A percentile compares a stretch with the other conserved stretches of the same genome.
Evolutionary conservation across 2,113 vertebrate genomes (phyloP).

Genomic region (Podocnemis expansa): DNA sequence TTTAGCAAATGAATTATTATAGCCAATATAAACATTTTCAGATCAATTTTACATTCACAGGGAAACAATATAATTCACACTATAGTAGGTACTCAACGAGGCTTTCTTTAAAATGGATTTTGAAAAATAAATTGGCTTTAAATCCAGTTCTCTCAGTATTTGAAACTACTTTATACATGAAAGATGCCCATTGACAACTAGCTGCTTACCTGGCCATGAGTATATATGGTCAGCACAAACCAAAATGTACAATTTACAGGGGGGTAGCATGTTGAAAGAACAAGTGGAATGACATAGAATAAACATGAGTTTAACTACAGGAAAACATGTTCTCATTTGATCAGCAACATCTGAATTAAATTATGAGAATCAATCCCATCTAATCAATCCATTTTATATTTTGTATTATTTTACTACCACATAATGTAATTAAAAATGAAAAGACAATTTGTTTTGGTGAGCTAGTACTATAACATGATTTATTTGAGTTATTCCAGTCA

Average conservation of each 20-base stretch:
- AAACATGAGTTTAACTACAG: conserved; percentile 46
- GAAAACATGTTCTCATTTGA: conserved; percentile 39
- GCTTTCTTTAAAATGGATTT: neutral
- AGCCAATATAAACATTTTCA: neutral
- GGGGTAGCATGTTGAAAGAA: neutral
- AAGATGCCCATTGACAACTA: conserved; percentile 66
- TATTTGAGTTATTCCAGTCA: neutral
- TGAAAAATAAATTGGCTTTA: conserved; percentile 3
- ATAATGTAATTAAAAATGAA: conserved; percentile 19
- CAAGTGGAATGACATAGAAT: conserved; percentile 55
- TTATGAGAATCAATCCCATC: conserved; percentile 3
- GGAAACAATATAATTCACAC: neutral
- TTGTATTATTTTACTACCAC: neutral
- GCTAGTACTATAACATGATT: neutral
- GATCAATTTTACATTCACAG: neutral
- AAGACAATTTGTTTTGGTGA: neutral
- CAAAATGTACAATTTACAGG: conserved; percentile 57
- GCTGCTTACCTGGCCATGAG: conserved; percentile 58
- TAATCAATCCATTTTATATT: neutral
- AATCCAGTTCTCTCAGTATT: neutral
- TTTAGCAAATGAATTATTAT: neutral
- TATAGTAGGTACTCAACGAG: neutral
- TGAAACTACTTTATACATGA: conserved; percentile 69
- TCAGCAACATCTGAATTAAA: conserved; percentile 14
- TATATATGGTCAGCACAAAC: conserved; percentile 57